phyloP scores from a whole-genome alignment of 1,140 invertebrate species.

The Campodea augens region DNA sequence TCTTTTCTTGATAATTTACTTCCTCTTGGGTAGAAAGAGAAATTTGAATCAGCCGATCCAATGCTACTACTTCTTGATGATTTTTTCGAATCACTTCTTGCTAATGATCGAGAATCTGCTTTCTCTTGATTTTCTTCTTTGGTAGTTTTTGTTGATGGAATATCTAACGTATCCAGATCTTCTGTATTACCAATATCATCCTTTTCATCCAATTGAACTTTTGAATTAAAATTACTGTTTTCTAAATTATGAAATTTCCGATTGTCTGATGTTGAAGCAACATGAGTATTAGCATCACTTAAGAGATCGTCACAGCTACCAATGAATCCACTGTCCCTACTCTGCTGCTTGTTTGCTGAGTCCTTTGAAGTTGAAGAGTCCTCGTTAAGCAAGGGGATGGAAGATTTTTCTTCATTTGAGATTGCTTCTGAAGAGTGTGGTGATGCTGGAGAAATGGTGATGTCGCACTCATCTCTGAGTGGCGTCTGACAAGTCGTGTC shows the following conservation, averaged over 20 bases:
- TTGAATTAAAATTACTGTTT: too few species aligned
- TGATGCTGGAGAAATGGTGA: slow-evolving; percentile 4
- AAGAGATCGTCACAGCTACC: slow-evolving; percentile 70
- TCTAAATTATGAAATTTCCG: too few species aligned
- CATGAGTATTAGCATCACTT: slow-evolving; percentile 30
- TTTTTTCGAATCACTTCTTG: slow-evolving; percentile 1
- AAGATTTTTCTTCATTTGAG: slow-evolving; percentile 10
- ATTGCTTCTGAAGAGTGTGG: slow-evolving; percentile 9
- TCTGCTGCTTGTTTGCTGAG: slow-evolving; percentile 42
- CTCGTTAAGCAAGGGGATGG: neutral
- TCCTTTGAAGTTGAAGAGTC: too few species aligned
- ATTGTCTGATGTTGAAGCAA: too few species aligned
- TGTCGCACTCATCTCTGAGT: neutral
- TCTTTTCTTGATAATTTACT: slow-evolving; percentile 50
- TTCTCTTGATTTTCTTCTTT: slow-evolving; percentile 1
- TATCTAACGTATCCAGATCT: neutral
- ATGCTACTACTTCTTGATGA: slow-evolving; percentile 3
- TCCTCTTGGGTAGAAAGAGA: slow-evolving; percentile 23
- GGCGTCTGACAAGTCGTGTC: neutral
- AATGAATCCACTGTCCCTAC: slow-evolving; percentile 66
- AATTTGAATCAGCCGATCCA: slow-evolving; percentile 21
- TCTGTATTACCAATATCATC: too few species aligned
- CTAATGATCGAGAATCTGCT: neutral
- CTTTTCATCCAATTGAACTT: too few species aligned
- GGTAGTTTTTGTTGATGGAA: neutral